Percentiles rank a stretch among this genome's conserved stretches.
These are phyloP conservation scores for Stichodactyla mertensii DNA, from an alignment of 64 coral and sea anemone species.

Conservation along the genomic window DNA sequence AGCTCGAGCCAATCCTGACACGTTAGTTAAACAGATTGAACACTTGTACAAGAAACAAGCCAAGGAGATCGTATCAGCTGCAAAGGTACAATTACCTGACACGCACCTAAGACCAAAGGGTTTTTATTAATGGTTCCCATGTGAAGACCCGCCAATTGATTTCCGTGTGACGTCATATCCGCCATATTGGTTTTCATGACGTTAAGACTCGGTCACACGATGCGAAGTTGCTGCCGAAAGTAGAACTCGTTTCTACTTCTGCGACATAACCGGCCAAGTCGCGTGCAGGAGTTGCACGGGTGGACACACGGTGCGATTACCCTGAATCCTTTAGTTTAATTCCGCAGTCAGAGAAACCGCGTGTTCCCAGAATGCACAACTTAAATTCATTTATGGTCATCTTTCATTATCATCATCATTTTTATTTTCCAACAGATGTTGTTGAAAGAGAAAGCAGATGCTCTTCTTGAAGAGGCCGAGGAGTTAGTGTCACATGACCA, in stretches of 20 bases:
- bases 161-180: too few relatives aligned
- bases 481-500: slow-evolving; percentile 36
- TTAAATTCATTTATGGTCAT: background rate
- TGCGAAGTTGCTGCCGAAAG: too few relatives aligned
- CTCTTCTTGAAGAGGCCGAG: slow-evolving; percentile 86
- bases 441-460: slow-evolving; percentile 87
- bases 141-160: too few relatives aligned
- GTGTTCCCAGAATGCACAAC: background rate
- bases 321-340: too few relatives aligned
- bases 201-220: too few relatives aligned
- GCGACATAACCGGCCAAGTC: too few relatives aligned
- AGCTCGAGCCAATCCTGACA: slow-evolving; percentile 52
- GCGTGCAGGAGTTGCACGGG: too few relatives aligned
- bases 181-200: too few relatives aligned
- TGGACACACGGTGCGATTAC: too few relatives aligned
- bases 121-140: background rate
- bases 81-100: slow-evolving; percentile 50
- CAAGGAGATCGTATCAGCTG: slow-evolving; percentile 82
- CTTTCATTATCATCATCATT: too few relatives aligned
- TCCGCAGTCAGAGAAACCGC: background rate
- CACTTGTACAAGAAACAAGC: slow-evolving; percentile 76
- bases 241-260: too few relatives aligned
- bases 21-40: slow-evolving; percentile 63
- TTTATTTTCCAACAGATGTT: slow-evolving; percentile 61
- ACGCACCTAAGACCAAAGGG: too few relatives aligned